Base-by-base conservation (phyloP, 2,888 invertebrate species). In the Drosophila prolongata region DNA sequence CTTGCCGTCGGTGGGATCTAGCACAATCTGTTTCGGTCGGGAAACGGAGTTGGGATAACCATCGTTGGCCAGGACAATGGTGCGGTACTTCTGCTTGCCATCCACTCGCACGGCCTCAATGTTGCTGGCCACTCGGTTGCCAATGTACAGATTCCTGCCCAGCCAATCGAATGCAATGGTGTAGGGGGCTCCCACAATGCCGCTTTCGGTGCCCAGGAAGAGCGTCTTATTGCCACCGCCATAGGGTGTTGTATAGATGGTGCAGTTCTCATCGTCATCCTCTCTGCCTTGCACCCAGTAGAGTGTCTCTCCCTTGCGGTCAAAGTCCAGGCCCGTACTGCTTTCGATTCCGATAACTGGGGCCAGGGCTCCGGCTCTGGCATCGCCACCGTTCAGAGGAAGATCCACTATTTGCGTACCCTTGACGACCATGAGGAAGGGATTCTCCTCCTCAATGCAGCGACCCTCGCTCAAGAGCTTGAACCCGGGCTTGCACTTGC, bases 141-240 rank as follows among this genome's bases (percentile, higher is more conserved):
- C 98, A 91, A 99, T 95, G 91, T 96, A 99, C 38, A 99, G 92
- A 93, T 99, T 99, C 59, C 98, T 94, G 4, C 99, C 98, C 24
- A 99, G 94, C 99, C 99, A 99, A 91, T 99, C 99, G 89, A 98
- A 97, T 0, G 99, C 98, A 43, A 99, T 95, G 0, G 97, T 95
- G 38, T 97, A 96, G 0, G 98, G 97, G 0, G 98, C 96, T 0
- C 98, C 98, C 9, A 98, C 96, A 52, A 98, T 94, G n/a, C 98
- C 97, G 1, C 95, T 94, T 82, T 97, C 96, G 5, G 93, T 92
- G n/a, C 96, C 96, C 6, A 98, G 94, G 91, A 98, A 96, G 83
- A 96, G 95, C 0, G 96, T 95, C 85, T 95, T 95, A 85, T 97
- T 97, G 1, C 97, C 97, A 11, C 97, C 98, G 11, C 95, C 95